phyloP scores from a whole-genome alignment of 2,113 vertebrate species.

The Eulacestoma nigropectus region DNA sequence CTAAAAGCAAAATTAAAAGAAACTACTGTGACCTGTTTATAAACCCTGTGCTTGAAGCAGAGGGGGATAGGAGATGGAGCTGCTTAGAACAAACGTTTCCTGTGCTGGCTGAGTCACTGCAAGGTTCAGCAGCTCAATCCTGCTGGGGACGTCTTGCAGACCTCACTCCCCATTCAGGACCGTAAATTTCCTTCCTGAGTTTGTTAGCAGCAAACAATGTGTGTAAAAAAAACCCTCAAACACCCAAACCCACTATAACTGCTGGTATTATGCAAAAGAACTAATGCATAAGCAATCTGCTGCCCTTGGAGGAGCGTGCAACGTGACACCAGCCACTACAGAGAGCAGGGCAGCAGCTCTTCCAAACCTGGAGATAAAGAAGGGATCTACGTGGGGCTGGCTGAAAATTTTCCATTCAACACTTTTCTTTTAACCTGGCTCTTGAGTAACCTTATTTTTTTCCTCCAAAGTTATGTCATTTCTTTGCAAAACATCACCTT shows the following conservation, averaged over 20 bases:
- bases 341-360: not conserved
- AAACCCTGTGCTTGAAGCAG: not conserved
- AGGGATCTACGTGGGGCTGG: not conserved
- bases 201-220: conserved; percentile 50
- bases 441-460: not conserved
- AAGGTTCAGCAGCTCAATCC: not conserved
- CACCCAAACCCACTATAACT: not conserved
- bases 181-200: conserved; percentile 65
- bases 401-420: not conserved
- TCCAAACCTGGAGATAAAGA: not conserved
- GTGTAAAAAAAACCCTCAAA: not conserved
- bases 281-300: not conserved
- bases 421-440: not conserved
- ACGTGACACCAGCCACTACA: not conserved
- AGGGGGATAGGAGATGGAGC: conserved; percentile 39
- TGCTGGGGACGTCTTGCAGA: not conserved
- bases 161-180: conserved; percentile 17
- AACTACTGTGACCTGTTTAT: not conserved
- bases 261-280: conserved; percentile 1
- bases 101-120: not conserved
- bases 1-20: not conserved
- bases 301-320: not conserved
- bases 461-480: not conserved
- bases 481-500: not conserved
- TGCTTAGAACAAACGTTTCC: conserved; percentile 29